Conservation (phyloP, 2,888 invertebrate genomes). For the Lumbricus terrestris region DNA sequence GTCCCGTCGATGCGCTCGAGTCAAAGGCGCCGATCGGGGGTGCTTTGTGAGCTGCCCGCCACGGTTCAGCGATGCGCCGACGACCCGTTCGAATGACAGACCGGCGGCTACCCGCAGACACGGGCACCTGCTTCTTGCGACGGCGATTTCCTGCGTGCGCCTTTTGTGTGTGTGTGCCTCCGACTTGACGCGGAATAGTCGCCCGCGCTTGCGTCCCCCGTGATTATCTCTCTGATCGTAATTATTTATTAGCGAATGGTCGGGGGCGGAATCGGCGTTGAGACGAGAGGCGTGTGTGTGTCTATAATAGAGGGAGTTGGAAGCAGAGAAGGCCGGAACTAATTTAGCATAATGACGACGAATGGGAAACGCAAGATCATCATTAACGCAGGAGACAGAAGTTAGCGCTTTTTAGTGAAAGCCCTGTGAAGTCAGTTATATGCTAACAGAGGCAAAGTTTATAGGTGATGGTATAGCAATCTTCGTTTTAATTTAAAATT, state of each 20-base stretch:
- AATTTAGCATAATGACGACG: not conserved
- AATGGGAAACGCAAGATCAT: not conserved
- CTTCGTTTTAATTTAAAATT: too few species aligned
- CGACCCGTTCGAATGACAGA: too few species aligned
- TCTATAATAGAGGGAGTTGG: too few species aligned
- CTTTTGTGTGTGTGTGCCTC: not conserved
- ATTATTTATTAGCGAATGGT: not conserved
- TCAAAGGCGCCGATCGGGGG: not conserved
- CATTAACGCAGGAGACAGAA: not conserved
- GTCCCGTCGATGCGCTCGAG: not conserved
- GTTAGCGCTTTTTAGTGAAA: not conserved
- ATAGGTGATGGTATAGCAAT: too few species aligned
- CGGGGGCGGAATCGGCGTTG: not conserved
- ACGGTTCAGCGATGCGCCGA: not conserved
- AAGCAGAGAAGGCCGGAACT: not conserved
- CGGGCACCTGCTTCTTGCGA: not conserved
- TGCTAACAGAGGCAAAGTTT: too few species aligned
- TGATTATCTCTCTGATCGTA: not conserved
- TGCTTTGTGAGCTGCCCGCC: not conserved
- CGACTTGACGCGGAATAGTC: not conserved
- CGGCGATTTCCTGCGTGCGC: not conserved
- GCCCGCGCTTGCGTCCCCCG: too few species aligned
- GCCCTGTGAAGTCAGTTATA: not conserved
- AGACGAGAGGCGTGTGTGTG: too few species aligned
- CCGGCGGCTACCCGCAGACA: not conserved